Evolutionary conservation across 92 coral and sea anemone species (phyloP).

Genomic region (Desmophyllum pertusum): DNA sequence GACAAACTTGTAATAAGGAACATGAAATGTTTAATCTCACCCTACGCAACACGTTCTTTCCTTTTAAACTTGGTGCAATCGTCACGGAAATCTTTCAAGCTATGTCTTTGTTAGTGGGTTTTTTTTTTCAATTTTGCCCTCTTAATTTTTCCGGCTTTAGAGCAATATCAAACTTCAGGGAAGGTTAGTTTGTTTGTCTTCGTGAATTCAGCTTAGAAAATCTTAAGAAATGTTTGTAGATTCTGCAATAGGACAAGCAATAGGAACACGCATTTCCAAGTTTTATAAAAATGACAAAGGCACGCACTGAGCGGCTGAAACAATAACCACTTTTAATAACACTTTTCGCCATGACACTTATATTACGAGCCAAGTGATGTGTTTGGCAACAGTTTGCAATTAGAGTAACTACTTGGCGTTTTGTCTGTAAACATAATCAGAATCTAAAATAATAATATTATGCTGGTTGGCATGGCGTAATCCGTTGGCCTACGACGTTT

Average conservation of each 20-base stretch:
- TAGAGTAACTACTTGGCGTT: background rate
- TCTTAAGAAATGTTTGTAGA: background rate
- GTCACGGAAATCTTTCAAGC: background rate
- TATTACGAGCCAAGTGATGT: background rate
- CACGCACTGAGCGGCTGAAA: background rate
- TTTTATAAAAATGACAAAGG: background rate
- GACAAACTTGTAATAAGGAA: background rate
- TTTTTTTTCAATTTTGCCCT: background rate
- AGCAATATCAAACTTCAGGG: background rate
- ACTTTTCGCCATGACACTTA: background rate
- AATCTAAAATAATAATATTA: background rate
- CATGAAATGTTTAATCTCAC: background rate
- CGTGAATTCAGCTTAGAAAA: background rate
- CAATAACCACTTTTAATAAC: background rate
- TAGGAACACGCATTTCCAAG: background rate
- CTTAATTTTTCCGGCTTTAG: background rate
- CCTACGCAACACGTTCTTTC: background rate
- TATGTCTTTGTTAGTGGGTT: too few species aligned
- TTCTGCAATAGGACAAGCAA: background rate
- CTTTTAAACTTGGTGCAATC: too few species aligned
- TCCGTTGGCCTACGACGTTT: background rate
- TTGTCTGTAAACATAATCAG: background rate
- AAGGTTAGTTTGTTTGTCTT: background rate
- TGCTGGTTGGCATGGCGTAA: background rate
- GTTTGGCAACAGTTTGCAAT: background rate